Base-by-base conservation (phyloP, 2,113 vertebrate species). In the Suncus etruscus region DNA sequence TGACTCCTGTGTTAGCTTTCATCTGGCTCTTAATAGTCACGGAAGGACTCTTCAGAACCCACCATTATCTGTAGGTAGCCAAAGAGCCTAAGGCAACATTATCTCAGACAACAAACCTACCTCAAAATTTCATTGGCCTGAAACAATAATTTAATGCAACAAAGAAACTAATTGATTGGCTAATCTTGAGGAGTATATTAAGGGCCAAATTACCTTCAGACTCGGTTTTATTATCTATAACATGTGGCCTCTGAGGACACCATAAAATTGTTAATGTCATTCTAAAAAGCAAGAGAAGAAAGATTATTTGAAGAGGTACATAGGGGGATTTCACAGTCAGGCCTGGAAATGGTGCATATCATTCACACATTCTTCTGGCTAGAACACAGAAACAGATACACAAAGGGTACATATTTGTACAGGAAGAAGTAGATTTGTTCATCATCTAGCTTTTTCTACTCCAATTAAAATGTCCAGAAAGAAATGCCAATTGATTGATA, bases 71-170 rank as follows among this genome's bases (percentile, higher is more conserved):
- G 50, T 75, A 82, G 10, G 10, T 65, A 77, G 22, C 27, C 54
- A 89, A 7, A 27, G 32, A 9, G 83, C 8, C 73, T 70, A 75
- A 79, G 27, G 11, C 29, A 80, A 83, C 31, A 76, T 31, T 80
- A 91, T 15, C 51, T 74, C n/a, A 86, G 78, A 1, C 25, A 74
- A 89, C 25, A 87, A 80, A 80, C 6, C 65, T 76, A 80, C 6
- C 65, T 16, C 58, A 39, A 48, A 66, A 39, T 70, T 73, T 24
- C 75, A 84, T n/a, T 82, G 45, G 22, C 39, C 84, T 91, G 47
- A 32, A 92, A 93, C 12, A 79, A 32, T 89, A 86, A 87, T 78
- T 65, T 77, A 76, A 88, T 18, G 12, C 31, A 87, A 66, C 18
- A 75, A 32, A 61, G 89, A 24, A 61, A 51, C 50, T 61, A 15